Base-by-base conservation (phyloP, 2,113 vertebrate genomes). In the Zosterops hypoxanthus region DNA sequence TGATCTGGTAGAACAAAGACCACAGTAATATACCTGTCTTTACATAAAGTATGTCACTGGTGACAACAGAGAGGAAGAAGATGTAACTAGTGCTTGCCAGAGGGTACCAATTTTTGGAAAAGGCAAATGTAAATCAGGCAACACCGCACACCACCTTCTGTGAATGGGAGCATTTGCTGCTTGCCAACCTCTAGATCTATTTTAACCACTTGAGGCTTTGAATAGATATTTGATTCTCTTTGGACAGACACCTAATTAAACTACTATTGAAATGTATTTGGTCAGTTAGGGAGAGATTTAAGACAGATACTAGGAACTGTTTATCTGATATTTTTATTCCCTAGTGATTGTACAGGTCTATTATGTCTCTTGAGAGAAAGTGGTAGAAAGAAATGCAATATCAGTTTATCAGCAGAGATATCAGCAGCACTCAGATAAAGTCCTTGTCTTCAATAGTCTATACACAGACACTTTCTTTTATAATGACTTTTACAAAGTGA, bases 181-280 rank as follows among this genome's bases (percentile, higher is more conserved):
- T 46, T 93, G 50, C n/a, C 70, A 85, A 1, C 12, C 31, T 80
- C 60, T 72, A 76, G 61, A 63, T 49, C 50, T 66, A 53, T 73
- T 96, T 94, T 86, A 94, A 77, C 55, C 1, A 2, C 41, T 21
- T 61, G 44, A 69, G 22, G 28, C 47, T 81, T 68, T 88, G 65
- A 96, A 94, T 52, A 57, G 88, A 31, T 76, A 53, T 75, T 85
- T 81, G 36, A 93, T 89, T 91, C 23, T 81, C 65, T 85, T 85
- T 69, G 63, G 81, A 90, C 50, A 95, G 89, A 92, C 42, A 89
- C 63, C 59, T 94, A 96, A 96, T 96, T 95, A 92, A 96, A 85
- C 47, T 61, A 80, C 55, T 68, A 82, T 56, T 94, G 84, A 88
- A 90, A 85, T 75, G 41, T 61, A 81, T 95, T 96, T 93, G 70